A percentile compares a stretch with the other conserved stretches of the same genome.
Conservation (phyloP, 1,140 invertebrate genomes). For the Mactra quadrangularis region DNA sequence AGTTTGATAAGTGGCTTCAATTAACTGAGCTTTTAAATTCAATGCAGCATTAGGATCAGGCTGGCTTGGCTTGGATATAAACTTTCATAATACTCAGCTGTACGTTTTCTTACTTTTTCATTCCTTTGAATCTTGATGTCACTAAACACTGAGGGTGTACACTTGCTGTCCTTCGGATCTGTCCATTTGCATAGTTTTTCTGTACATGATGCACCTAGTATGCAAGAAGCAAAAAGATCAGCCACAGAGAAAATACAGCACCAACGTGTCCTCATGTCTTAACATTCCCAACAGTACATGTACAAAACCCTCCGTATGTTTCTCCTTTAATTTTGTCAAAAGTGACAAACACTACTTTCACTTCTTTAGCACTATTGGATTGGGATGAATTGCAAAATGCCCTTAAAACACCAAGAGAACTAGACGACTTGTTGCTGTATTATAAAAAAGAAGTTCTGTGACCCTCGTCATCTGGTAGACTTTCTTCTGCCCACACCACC, state of each 20-base stretch:
- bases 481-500: too few species aligned
- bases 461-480: too few species aligned
- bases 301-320: constrained; percentile 38
- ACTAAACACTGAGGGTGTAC: not conserved
- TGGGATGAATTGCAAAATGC: constrained; percentile 27
- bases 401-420: not conserved
- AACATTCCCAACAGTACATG: constrained; percentile 26
- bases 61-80: not conserved
- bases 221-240: not conserved
- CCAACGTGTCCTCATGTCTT: constrained; percentile 18
- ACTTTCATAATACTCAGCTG: not conserved
- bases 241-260: constrained; percentile 3
- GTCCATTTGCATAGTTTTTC: constrained; percentile 23
- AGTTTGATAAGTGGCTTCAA: constrained; percentile 15
- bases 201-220: not conserved
- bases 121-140: constrained; percentile 14
- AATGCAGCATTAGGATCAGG: not conserved
- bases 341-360: constrained; percentile 12
- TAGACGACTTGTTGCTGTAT: not conserved
- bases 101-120: not conserved
- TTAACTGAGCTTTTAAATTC: not conserved
- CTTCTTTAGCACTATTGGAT: not conserved
- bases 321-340: constrained; percentile 7
- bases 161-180: constrained; percentile 26
- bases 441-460: not conserved